A percentile compares a stretch with the other conserved stretches of the same genome.
Evolutionary conservation across 2,113 vertebrate species (phyloP).

Genomic region (Reinhardtius hippoglossoides): DNA sequence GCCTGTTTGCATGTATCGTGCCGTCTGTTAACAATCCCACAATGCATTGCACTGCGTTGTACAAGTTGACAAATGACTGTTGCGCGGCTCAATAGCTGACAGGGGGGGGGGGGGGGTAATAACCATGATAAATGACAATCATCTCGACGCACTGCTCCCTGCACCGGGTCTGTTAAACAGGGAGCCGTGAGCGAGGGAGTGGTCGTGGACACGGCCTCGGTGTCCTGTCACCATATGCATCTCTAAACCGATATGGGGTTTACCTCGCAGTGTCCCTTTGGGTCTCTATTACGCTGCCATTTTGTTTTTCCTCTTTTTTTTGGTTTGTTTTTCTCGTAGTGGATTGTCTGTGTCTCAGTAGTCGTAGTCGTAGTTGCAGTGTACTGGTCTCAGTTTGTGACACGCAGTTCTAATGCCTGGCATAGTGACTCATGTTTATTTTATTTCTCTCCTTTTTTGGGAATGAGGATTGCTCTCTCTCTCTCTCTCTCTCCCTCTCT

Average conservation of each 20-base stretch:
- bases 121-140: no score
- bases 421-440: slow-evolving; percentile 80
- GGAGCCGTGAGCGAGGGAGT: slow-evolving; percentile 1
- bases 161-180: neutral
- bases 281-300: slow-evolving; percentile 67
- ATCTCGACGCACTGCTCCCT: neutral
- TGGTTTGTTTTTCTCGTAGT: slow-evolving; percentile 74
- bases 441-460: slow-evolving; percentile 77
- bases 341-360: slow-evolving; percentile 77
- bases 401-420: slow-evolving; percentile 81
- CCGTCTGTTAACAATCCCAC: neutral
- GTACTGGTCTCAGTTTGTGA: slow-evolving; percentile 80
- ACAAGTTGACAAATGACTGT: neutral
- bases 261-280: slow-evolving; percentile 65
- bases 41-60: neutral
- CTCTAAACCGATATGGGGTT: slow-evolving; percentile 77
- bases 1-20: no score
- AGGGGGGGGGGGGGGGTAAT: neutral
- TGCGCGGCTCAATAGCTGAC: neutral
- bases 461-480: slow-evolving; percentile 76
- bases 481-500: slow-evolving; percentile 28
- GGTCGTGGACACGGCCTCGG: neutral
- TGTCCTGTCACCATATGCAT: slow-evolving; percentile 71
- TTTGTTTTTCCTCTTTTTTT: slow-evolving; percentile 54
- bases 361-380: slow-evolving; percentile 72